Base-by-base conservation (phyloP, 2,113 vertebrate species). In the Prunella himalayana region DNA sequence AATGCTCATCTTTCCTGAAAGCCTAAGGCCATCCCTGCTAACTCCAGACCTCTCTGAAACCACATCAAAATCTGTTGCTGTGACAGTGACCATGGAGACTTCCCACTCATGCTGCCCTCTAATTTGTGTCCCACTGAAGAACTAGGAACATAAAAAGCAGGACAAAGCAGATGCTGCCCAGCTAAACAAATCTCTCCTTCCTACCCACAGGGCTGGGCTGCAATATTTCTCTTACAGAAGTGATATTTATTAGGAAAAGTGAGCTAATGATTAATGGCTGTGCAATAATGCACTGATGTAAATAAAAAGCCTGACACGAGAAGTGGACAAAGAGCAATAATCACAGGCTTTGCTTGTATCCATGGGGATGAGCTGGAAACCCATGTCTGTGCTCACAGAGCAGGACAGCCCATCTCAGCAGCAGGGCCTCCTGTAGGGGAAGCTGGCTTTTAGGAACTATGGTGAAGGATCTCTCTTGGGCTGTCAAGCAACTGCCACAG, bases 401-500 rank as follows among this genome's bases (percentile, higher is more conserved):
- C 35, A n/a, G 41, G 59, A 9, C 1, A 66, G 66, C 42, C 50
- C n/a, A 0, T 4, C 16, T 21, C 69, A 88, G 63, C 81, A 73
- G 69, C 39, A 25, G 59, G 37, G 13, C n/a, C 53, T 31, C 2
- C 1, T 8, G 39, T 1, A 25, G 72, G 42, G 54, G 35, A n/a
- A 82, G 31, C 0, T 50, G 21, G 20, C 17, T 11, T 27, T 24
- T 2, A 31, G 89, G 51, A 61, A 4, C 41, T 0, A 0, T 21
- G 47, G 7, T 4, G 73, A 14, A 45, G 76, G 56, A 31, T 39
- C 33, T 64, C 15, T 28, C 54, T 18, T 16, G 25, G 63, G 23
- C 72, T 50, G 41, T 6, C 71, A 16, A 19, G 17, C 28, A 6
- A 18, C 4, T 0, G 4, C 45, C 15, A 4, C 2, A 1, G 10